Evolutionary conservation across 2,888 invertebrate genomes (phyloP), one percentile per base, ranked within the genome.

Genomic region (Zaprionus lineosus): DNA sequence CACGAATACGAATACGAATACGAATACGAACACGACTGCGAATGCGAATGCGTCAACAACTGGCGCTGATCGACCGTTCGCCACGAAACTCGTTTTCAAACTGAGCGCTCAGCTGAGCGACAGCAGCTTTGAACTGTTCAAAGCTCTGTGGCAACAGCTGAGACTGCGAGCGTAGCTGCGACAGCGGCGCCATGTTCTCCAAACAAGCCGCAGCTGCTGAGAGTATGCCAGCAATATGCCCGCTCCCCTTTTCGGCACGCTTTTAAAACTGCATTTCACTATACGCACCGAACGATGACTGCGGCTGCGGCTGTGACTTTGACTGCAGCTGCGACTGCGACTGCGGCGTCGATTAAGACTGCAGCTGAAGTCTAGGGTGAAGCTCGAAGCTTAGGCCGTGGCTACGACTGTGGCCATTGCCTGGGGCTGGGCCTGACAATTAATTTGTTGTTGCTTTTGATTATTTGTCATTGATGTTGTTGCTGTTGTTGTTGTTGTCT

Each of bases 21-120:
- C 39, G 37, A 16, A 16, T 36, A 9, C 39, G 37, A 16, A 16
- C 24, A 9, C 37, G 48, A 44, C 15, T 52, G 52, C 52, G 65
- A 64, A 47, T 65, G 15, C 53, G 61, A 50, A 21, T 48, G 44
- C 59, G 48, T 36, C 69, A 50, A 48, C 74, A 68, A 58, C 63
- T 62, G 63, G 73, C 76, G 81, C 56, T 57, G 61, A 75, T 74
- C 77, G 69, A 75, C 86, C 81, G 69, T 66, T 76, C 82, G 73
- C 73, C 69, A 76, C 75, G 81, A 83, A 87, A 84, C 87, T 86
- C 79, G 88, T 86, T 87, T 84, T 74, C 58, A 85, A 73, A 87
- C 86, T 87, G 74, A 86, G 67, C 57, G 41, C 68, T 65, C 74
- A 61, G 73, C 59, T 61, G 77, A 60, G 64, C 60, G 46, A n/a